phyloP scores from a whole-genome alignment of 2,113 vertebrate genomes.

The Pionites leucogaster region DNA sequence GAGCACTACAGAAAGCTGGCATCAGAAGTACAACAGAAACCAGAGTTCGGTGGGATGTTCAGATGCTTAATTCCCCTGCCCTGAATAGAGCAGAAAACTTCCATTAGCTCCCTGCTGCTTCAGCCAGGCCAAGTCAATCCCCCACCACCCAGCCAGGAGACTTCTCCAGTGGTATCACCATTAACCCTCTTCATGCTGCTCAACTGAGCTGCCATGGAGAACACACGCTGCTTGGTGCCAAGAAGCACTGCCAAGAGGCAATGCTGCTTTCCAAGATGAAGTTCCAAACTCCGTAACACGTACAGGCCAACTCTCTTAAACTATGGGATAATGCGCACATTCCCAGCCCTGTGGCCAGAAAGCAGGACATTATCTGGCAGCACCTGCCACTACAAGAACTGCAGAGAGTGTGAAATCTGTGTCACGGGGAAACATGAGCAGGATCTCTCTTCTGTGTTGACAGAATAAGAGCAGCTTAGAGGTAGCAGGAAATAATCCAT shows the following conservation, averaged over 20 bases:
- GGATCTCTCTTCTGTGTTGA: neutral
- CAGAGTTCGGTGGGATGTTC: constrained; percentile 64
- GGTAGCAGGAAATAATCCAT: neutral
- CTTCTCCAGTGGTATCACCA: constrained; percentile 22
- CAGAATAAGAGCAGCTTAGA: neutral
- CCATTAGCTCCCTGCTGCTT: constrained; percentile 67
- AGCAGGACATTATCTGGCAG: neutral
- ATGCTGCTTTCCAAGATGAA: neutral
- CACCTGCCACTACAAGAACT: neutral
- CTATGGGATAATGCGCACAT: neutral
- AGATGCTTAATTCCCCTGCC: constrained; percentile 58
- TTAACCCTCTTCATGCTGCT: constrained; percentile 43
- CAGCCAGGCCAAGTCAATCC: constrained; percentile 36
- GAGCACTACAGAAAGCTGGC: constrained; percentile 16
- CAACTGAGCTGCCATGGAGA: neutral
- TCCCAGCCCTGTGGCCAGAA: neutral
- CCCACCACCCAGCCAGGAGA: constrained; percentile 27
- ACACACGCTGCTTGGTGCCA: neutral
- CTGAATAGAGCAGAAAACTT: constrained; percentile 56
- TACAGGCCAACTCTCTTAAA: neutral
- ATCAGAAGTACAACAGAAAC: constrained; percentile 64
- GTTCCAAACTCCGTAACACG: neutral
- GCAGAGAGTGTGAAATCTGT: neutral
- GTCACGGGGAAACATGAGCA: neutral
- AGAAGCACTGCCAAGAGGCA: neutral